Evolutionary conservation across 2,113 vertebrate species (phyloP), one percentile per base, ranked within the genome.

Genomic region (Dunckerocampus dactyliophorus): DNA sequence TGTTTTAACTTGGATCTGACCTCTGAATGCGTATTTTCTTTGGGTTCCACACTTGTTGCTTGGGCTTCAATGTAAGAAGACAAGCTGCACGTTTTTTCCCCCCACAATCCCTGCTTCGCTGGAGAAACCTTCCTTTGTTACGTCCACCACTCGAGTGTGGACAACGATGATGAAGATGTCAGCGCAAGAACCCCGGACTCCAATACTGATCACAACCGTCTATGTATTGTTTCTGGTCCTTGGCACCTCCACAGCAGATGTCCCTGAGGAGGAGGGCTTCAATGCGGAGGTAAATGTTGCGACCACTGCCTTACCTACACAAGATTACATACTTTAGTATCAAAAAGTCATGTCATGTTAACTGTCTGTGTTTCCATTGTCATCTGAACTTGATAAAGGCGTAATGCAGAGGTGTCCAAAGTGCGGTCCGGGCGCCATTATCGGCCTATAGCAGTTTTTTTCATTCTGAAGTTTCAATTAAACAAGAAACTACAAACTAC

Each of bases 211-310:
- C 72, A 37, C 74, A 0, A 17, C 62, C 0, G 48, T 39, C 20
- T 75, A 49, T 28, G 28, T 76, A 0, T 43, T 62, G 1, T 63
- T 65, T 9, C 28, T 81, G 69, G 10, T 65, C n/a, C 42, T 59
- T 51, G 65, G 66, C 73, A 67, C 67, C 73, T 5, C 58, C 1
- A 61, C 24, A n/a, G 52, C 60, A 1, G 65, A 69, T 11, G 63
- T 64, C 4, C 79, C 73, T 1, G 77, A 83, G 52, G 85, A 89
- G 51, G 85, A 89, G 1, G 31, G 20, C 28, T 77, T 90, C 71
- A 88, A 67, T 48, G 81, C 85, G 0, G 89, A 92, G 90, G 90
- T 92, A 81, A 59, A 8, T 21, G n/a, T n/a, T n/a, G n/a, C n/a
- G n/a, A n/a, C n/a, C n/a, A 7, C 31, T 34, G 3, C 7, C 31